Conservation (phyloP, 2,113 vertebrate genomes). For the Desmodus rotundus region DNA sequence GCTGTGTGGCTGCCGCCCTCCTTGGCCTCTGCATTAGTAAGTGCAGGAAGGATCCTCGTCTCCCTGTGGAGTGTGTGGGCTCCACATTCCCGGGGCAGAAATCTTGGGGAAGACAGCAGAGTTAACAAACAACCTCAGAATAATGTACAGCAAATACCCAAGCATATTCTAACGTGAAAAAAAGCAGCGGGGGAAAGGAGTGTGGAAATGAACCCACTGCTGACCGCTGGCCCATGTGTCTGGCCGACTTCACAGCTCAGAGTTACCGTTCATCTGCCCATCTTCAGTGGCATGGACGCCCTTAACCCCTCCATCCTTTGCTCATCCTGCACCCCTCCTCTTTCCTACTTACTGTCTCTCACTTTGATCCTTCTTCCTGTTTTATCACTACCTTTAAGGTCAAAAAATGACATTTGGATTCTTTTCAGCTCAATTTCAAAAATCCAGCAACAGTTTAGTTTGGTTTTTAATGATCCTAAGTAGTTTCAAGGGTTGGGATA, state of each 20-base stretch:
- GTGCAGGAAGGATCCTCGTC: rapidly evolving
- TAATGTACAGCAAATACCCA: not conserved
- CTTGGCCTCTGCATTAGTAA: not conserved
- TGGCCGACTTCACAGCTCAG: not conserved
- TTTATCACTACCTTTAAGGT: not conserved
- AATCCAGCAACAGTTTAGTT: not conserved
- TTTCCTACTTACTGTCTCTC: too few relatives aligned
- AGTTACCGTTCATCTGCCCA: not conserved
- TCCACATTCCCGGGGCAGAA: not conserved
- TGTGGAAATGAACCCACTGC: not conserved
- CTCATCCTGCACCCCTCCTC: not conserved
- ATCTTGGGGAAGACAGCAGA: not conserved
- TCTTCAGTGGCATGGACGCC: rapidly evolving
- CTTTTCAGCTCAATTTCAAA: not conserved
- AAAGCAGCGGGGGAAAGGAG: not conserved
- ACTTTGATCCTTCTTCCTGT: not conserved
- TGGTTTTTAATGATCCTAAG: not conserved
- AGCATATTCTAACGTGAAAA: not conserved
- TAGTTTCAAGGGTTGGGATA: not conserved
- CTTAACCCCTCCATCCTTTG: not conserved
- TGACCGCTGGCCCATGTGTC: not conserved
- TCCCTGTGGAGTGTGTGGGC: not conserved
- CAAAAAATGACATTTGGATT: not conserved
- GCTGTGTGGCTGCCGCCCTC: not conserved
- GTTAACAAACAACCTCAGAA: not conserved